Base-by-base conservation (phyloP, 2,888 invertebrate species). In the Incurvaria masculella region DNA sequence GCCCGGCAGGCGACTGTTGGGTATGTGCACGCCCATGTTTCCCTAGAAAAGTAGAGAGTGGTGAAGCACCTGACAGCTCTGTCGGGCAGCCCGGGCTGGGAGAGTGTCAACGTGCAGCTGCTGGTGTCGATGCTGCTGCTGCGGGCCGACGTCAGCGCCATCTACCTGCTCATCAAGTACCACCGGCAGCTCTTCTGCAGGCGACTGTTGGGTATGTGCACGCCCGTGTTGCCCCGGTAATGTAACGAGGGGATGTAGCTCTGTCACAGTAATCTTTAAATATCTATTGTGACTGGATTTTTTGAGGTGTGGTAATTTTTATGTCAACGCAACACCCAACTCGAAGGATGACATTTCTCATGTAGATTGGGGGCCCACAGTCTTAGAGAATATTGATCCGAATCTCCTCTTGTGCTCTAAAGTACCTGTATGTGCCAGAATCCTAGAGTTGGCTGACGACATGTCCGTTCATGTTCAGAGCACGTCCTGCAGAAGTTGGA, bases 401-500 rank as follows among this genome's bases (percentile, higher is more conserved):
- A n/a, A n/a, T n/a, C n/a, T n/a, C n/a, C n/a, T n/a, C n/a, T n/a
- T n/a, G n/a, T n/a, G n/a, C n/a, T n/a, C n/a, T n/a, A n/a, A n/a
- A n/a, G n/a, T n/a, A n/a, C n/a, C n/a, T n/a, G n/a, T n/a, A n/a
- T n/a, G n/a, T n/a, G n/a, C n/a, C n/a, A n/a, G n/a, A n/a, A n/a
- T n/a, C n/a, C n/a, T n/a, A n/a, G n/a, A n/a, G n/a, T n/a, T n/a
- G n/a, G n/a, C n/a, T n/a, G n/a, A n/a, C n/a, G n/a, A n/a, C n/a
- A n/a, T n/a, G n/a, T n/a, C n/a, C n/a, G n/a, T n/a, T n/a, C n/a
- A 14, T 39, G 64, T 62, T 19, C 63, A 79, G 79, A 79, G 58
- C 66, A 72, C 54, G 61, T 79, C 1, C 63, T 79, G 2, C 79
- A 79, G 56, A 78, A 78, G 53, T 51, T 80, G 48, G 79, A 79